Percentiles rank a stretch among this genome's conserved stretches.
Conservation (phyloP, 2,113 vertebrate genomes). For the Orientallactaga bullata region DNA sequence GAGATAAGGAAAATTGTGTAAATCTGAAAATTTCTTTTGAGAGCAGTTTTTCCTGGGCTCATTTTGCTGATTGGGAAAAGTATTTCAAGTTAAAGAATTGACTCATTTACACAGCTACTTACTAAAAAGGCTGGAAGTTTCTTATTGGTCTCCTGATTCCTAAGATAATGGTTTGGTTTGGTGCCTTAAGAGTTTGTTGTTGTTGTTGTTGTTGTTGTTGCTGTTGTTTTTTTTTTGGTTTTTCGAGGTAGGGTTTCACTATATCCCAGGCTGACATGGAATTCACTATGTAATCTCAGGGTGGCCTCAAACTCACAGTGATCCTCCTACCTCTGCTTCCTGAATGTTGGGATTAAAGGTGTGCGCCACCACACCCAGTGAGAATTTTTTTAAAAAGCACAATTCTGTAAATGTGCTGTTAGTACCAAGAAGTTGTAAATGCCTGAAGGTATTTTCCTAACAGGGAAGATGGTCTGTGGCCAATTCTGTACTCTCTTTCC, state of each 20-base stretch:
- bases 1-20: background rate
- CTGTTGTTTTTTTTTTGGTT: too few relatives aligned
- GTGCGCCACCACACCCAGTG: too few relatives aligned
- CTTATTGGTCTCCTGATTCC: background rate
- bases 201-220: too few relatives aligned
- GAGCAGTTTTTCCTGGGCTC: background rate
- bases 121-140: background rate
- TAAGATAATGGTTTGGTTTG: background rate
- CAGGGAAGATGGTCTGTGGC: background rate
- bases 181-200: background rate
- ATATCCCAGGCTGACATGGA: too few relatives aligned
- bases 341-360: too few relatives aligned
- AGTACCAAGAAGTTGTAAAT: background rate
- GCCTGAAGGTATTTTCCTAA: background rate
- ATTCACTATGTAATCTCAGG: too few relatives aligned
- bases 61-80: constrained; percentile 26
- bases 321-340: too few relatives aligned
- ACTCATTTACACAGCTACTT: background rate
- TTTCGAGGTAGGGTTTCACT: too few relatives aligned
- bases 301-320: too few relatives aligned
- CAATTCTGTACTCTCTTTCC: background rate
- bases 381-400: background rate
- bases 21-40: background rate
- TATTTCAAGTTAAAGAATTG: constrained; percentile 44
- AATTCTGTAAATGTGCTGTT: background rate